Evolutionary conservation across 2,113 vertebrate species (phyloP).

Genomic region (Trichomycterus rosablanca): DNA sequence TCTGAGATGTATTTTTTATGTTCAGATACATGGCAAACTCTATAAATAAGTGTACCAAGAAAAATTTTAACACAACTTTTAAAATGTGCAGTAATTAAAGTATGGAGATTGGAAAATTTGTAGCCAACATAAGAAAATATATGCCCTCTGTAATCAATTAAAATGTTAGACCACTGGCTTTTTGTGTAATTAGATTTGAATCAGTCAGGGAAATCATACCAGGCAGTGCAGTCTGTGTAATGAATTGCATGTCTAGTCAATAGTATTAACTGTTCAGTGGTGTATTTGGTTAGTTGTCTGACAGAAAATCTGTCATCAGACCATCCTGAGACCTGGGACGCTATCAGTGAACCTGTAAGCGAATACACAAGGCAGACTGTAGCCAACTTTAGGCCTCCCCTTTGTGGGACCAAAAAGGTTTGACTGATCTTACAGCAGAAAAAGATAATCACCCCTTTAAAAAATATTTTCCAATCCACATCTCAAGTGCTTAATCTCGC

Average conservation of each 20-base stretch:
- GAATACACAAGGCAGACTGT: constrained; percentile 51
- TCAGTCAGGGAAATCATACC: constrained; percentile 11
- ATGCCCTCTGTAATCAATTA: constrained; percentile 21
- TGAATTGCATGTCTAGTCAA: constrained; percentile 32
- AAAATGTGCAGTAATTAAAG: no score
- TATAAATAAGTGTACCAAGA: no score
- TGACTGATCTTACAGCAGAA: constrained; percentile 61
- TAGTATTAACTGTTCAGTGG: constrained; percentile 19
- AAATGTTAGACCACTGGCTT: constrained; percentile 19
- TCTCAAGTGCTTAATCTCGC: constrained; percentile 50
- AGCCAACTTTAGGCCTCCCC: constrained; percentile 40
- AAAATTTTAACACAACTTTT: no score
- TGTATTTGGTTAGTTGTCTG: constrained; percentile 44
- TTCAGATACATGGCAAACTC: no score
- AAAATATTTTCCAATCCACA: constrained; percentile 72
- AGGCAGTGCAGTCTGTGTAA: constrained; percentile 14
- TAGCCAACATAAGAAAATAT: not conserved
- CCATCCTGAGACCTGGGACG: constrained; percentile 28
- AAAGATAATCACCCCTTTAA: constrained; percentile 67
- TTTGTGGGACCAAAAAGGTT: constrained; percentile 63
- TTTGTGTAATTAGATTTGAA: constrained; percentile 30
- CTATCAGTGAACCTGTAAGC: constrained; percentile 38
- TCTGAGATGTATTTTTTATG: no score
- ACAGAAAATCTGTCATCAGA: constrained; percentile 36
- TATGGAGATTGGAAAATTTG: no score